These are phyloP conservation scores for Andrena bucephala DNA, from an alignment of 2,888 invertebrate genomes.

Conservation along the genomic window DNA sequence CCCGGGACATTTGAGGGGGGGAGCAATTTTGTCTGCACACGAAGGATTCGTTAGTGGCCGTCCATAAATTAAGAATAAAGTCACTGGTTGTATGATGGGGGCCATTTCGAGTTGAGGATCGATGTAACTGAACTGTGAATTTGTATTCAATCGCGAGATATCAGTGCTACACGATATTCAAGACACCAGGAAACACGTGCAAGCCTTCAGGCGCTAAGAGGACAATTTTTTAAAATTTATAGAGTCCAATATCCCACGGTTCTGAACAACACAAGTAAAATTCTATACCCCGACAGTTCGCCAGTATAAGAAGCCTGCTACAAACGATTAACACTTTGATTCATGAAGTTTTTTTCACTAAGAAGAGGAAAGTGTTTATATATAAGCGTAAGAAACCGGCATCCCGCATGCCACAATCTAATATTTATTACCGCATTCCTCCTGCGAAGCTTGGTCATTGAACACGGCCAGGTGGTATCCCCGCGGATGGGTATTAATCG, in stretches of 20 bases:
- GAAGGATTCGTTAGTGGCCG: slow-evolving; percentile 46
- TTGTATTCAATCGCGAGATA: no score
- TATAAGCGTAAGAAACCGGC: background rate
- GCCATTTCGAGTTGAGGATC: no score
- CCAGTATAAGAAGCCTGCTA: slow-evolving; percentile 12
- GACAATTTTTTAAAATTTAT: no score
- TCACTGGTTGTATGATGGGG: no score
- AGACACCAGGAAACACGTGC: no score
- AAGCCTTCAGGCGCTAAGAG: no score
- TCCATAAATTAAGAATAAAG: slow-evolving; percentile 51
- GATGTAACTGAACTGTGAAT: no score
- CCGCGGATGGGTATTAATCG: slow-evolving; percentile 69
- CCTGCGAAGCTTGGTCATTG: slow-evolving; percentile 48
- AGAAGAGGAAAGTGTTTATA: background rate
- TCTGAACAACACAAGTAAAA: no score
- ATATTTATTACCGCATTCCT: slow-evolving; percentile 79
- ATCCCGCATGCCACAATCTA: background rate
- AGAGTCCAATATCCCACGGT: no score
- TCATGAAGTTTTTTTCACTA: background rate
- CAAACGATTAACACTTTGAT: background rate
- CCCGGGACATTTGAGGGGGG: slow-evolving; percentile 19
- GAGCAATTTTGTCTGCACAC: slow-evolving; percentile 41
- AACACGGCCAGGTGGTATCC: slow-evolving; percentile 52
- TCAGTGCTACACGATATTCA: no score
- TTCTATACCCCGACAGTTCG: no score